Conservation (phyloP, 1,140 invertebrate species). For the Saccostrea cuccullata region DNA sequence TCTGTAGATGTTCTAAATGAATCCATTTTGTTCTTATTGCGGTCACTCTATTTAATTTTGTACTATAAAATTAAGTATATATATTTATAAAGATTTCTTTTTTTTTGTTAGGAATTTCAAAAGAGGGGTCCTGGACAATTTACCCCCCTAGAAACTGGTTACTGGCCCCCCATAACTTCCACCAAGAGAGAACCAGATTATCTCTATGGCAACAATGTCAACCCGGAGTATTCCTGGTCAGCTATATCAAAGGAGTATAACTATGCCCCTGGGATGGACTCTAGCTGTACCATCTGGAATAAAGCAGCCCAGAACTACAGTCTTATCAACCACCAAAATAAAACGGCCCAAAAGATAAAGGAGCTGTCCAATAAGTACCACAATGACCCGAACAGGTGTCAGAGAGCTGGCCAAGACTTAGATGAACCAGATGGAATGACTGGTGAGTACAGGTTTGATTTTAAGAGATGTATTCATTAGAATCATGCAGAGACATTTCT, state of each 20-base stretch:
- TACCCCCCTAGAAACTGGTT: slow-evolving; percentile 4
- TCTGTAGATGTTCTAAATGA: no score
- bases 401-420: neutral
- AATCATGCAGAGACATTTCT: neutral
- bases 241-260: slow-evolving; percentile 2
- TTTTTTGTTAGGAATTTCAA: neutral
- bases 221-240: neutral
- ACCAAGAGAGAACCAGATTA: slow-evolving; percentile 23
- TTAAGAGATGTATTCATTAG: neutral
- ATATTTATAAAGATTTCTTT: neutral
- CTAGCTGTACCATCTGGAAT: slow-evolving; percentile 4
- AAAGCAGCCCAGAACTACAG: slow-evolving; percentile 4
- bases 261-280: slow-evolving; percentile 29
- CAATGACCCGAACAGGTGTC: neutral
- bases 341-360: slow-evolving; percentile 22
- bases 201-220: neutral
- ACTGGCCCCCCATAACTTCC: neutral
- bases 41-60: no score
- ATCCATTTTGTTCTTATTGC: no score
- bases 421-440: neutral
- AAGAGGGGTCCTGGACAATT: neutral
- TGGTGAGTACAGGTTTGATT: neutral
- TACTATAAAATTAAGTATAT: neutral
- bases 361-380: neutral
- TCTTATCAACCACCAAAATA: neutral